Percentiles rank a stretch among this genome's conserved stretches.
These are phyloP conservation scores for Protobothrops mucrosquamatus DNA, from an alignment of 2,113 vertebrate genomes.

Conservation along the genomic window DNA sequence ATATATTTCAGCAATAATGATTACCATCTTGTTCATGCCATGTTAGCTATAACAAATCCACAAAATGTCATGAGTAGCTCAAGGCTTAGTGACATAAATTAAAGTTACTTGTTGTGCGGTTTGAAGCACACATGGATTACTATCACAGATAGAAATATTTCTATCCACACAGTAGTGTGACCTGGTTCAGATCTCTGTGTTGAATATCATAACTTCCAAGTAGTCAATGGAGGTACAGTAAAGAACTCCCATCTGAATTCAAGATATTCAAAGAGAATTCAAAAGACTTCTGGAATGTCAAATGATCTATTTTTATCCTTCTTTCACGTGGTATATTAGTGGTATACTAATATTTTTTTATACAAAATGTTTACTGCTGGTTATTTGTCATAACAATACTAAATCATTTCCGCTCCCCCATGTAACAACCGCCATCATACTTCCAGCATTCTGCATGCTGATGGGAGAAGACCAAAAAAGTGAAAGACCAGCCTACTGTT, in stretches of 20 bases:
- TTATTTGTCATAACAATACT: neutral
- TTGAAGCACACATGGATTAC: neutral
- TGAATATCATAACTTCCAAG: neutral
- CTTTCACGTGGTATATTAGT: neutral
- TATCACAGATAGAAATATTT: neutral
- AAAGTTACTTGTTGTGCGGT: neutral
- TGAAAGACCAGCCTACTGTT: slow-evolving; percentile 3
- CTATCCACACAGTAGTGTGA: neutral
- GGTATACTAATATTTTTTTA: neutral
- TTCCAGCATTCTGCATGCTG: neutral
- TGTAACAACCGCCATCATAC: neutral
- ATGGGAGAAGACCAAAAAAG: neutral
- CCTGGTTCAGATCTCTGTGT: neutral
- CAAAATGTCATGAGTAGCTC: neutral
- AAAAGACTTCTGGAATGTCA: neutral
- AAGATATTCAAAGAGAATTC: neutral
- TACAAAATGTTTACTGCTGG: neutral
- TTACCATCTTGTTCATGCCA: neutral
- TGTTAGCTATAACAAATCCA: neutral
- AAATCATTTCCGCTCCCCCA: neutral
- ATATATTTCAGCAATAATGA: neutral
- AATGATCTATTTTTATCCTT: neutral
- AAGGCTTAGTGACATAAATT: neutral
- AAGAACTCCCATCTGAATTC: neutral
- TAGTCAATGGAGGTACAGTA: neutral